Evolutionary conservation across 2,888 invertebrate species (phyloP).

Genomic region (Tetanocera ferruginea): DNA sequence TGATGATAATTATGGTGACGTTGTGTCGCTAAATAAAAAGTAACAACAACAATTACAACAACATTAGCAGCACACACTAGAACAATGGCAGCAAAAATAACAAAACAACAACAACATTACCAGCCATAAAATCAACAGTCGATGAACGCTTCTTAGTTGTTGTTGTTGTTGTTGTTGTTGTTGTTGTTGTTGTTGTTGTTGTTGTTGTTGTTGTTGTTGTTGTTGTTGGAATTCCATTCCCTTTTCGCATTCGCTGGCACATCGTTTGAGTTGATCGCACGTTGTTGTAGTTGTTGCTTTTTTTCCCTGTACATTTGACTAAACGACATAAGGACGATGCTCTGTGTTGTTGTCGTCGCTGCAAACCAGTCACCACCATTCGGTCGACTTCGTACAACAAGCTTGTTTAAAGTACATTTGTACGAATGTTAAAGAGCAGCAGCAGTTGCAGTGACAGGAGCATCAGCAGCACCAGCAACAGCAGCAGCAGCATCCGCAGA

Average conservation of each 20-base stretch:
- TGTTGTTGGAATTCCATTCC: constrained; percentile 30
- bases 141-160: constrained; percentile 34
- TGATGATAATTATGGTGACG: constrained; percentile 44
- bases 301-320: background rate
- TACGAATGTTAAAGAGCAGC: constrained; percentile 29
- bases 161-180: constrained; percentile 47
- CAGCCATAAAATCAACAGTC: constrained; percentile 13
- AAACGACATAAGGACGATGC: constrained; percentile 26
- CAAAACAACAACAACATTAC: constrained; percentile 30
- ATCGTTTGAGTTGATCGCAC: background rate
- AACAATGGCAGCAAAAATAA: constrained; percentile 17
- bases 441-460: background rate
- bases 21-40: constrained; percentile 18
- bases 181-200: constrained; percentile 38
- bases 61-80: constrained; percentile 17
- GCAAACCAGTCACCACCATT: constrained; percentile 27
- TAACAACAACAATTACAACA: background rate
- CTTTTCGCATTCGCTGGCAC: constrained; percentile 2
- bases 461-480: background rate
- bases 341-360: constrained; percentile 20
- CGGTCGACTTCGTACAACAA: background rate
- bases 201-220: constrained; percentile 20
- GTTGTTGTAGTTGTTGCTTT: background rate
- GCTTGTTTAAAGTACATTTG: constrained; percentile 40
- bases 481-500: constrained; percentile 1